A percentile compares a stretch with the other conserved stretches of the same genome.
Conservation (phyloP, 2,113 vertebrate species). For the Myrmophylax atrothorax region DNA sequence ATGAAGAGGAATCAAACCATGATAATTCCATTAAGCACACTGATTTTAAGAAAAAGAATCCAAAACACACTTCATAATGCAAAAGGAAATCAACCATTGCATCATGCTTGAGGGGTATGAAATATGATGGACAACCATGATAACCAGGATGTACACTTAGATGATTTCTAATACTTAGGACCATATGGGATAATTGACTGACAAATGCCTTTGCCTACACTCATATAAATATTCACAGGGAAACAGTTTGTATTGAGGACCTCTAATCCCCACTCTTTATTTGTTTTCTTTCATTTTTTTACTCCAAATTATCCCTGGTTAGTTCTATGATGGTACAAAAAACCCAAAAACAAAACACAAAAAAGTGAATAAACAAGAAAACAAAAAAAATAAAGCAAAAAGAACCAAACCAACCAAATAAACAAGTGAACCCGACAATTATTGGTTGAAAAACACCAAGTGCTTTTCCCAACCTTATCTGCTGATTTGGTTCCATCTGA, state of each 20-base stretch:
- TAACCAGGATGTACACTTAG: not conserved
- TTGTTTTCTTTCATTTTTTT: not conserved
- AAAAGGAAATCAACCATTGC: not conserved
- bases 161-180: not conserved
- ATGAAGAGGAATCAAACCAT: not conserved
- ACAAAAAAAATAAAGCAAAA: not conserved
- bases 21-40: not conserved
- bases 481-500: not conserved
- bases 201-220: not conserved
- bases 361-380: too few species aligned
- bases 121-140: not conserved
- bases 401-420: not conserved
- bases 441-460: not conserved
- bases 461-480: not conserved
- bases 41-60: not conserved
- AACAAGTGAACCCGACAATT: not conserved
- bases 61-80: not conserved
- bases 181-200: not conserved
- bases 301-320: not conserved
- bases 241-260: not conserved
- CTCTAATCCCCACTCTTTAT: not conserved
- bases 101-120: not conserved
- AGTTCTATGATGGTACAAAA: not conserved
- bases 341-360: too few species aligned
- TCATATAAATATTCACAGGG: not conserved